Evolutionary conservation across 2,888 invertebrate species (phyloP), one percentile per base, ranked within the genome.

Genomic region (Clusia tigrina): DNA sequence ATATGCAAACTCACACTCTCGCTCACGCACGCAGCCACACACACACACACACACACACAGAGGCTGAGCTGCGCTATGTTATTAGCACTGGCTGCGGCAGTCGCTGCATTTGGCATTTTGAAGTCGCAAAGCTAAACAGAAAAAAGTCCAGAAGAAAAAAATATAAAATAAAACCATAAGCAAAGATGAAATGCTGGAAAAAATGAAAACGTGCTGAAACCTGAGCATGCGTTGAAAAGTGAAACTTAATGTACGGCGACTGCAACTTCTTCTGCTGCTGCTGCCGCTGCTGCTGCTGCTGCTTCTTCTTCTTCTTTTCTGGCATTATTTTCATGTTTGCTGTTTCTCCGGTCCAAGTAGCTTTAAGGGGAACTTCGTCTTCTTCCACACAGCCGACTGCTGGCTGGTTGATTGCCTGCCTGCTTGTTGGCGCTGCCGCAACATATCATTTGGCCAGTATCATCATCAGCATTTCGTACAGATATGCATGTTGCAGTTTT

Each of bases 191-290:
- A 20, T 17, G 48, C 3, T n/a, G 9, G 6, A 52, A n/a, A 52
- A 52, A 20, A 23, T 17, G 54, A 54, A 54, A 54, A 54, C 54
- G 54, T 54, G 54, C 54, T 26, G n/a, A 54, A 54, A 25, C 26
- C 17, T 25, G 22, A 3, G 60, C 54, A 55, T 56, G 55, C 51
- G 17, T 54, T 60, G 55, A 60, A 60, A 60, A 60, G 60, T 60
- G 60, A 60, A 60, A 60, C 46, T 60, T 32, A 0, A 26, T 12
- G n/a, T 17, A 6, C n/a, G 48, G 6, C n/a, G 6, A 48, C 17
- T 17, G 48, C n/a, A 48, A n/a, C 48, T 52, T 12, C 9, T n/a
- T 3, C 23, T 20, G 52, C 52, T 23, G 17, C 52, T 23, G 37
- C 37, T 10, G 9, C 37, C 37, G 15, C n/a, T 17, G 6, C n/a